Base-by-base conservation (phyloP, 2,888 invertebrate species). In the Drosophila affinis region DNA sequence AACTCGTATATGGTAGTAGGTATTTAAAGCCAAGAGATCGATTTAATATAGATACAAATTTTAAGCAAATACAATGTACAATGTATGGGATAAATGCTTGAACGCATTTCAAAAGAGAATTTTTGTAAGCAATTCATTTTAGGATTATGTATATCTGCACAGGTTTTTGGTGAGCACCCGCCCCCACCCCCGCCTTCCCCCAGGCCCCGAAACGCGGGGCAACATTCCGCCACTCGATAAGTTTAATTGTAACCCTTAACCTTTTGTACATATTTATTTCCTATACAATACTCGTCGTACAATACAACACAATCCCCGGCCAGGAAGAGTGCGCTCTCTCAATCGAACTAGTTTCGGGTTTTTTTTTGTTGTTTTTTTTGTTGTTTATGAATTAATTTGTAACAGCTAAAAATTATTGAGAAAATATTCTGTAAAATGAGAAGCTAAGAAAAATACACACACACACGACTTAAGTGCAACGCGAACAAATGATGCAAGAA, bases 81-180 rank as follows among this genome's bases (percentile, higher is more conserved):
- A 53, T 56, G 72, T 57, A 72, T 61, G 71, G 70, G 59, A 73
- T 48, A 72, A 73, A 49, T 67, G 68, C 73, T 74, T 68, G 39
- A 58, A 39, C 51, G 58, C 55, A 62, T 53, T 56, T 29, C 29
- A 29, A 65, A 71, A 46, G 17, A 39, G 17, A 39, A 39, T 39
- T 76, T 80, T 85, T 81, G 77, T 85, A 79, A 71, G 71, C 73
- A 60, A 77, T 65, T 29, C 77, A 75, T 58, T 79, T 87, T 77
- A 48, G 46, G 59, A 60, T 62, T 21, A 21, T 21, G 3, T 60
- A 75, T 39, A 34, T 69, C 53, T 45, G 63, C 69, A 75, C 75
- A 56, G 57, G 68, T 44, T 54, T 61, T 60, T 71, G 61, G 49
- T 60, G 72, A 57, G 64, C 70, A 58, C 29, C 27, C 27, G 9